Base-by-base conservation (phyloP, 2,797 vertebrate genomes). In the Tenualosa ilisha region DNA sequence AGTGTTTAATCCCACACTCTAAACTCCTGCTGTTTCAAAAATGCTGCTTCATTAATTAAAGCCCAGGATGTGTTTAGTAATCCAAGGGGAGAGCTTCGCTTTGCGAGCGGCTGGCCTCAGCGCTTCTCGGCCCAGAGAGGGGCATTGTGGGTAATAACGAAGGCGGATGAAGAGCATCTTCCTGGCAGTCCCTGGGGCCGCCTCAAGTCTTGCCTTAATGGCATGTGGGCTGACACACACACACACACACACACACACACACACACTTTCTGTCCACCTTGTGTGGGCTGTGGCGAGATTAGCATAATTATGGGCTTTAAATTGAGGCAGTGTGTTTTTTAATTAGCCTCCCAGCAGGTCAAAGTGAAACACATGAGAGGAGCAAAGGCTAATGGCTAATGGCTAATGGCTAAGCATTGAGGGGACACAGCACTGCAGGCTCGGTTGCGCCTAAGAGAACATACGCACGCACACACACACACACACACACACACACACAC, bases 271-370 rank as follows among this genome's bases (percentile, higher is more conserved):
- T 96, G 0, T 31, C 31, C 1, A 31, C 31, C 31, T 31, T 31
- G 31, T 96, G 96, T 96, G 94, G 96, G 94, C 96, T 96, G 97
- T 95, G 96, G 96, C 96, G 89, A 94, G 96, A 99, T 99, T 99
- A 99, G 97, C 98, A 99, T 99, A 99, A 97, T 99, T 99, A 99
- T 99, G 98, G 97, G 96, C 98, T 99, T 99, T 99, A 99, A 99
- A 99, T 99, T 98, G 98, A 99, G 97, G 97, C 97, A 98, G 97
- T 99, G 99, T 99, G 98, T 99, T 99, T 99, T 99, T 99, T 99
- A 99, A 99, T 99, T 99, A 99, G 99, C 98, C 97, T 99, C 98
- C 98, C 98, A 99, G 98, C 98, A 99, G 98, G 98, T 99, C 98
- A 98, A 98, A 98, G 96, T 98, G 98, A 98, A 98, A 98, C 96